Evolutionary conservation across 2,113 vertebrate species (phyloP).

Genomic region (Entelurus aequoreus): DNA sequence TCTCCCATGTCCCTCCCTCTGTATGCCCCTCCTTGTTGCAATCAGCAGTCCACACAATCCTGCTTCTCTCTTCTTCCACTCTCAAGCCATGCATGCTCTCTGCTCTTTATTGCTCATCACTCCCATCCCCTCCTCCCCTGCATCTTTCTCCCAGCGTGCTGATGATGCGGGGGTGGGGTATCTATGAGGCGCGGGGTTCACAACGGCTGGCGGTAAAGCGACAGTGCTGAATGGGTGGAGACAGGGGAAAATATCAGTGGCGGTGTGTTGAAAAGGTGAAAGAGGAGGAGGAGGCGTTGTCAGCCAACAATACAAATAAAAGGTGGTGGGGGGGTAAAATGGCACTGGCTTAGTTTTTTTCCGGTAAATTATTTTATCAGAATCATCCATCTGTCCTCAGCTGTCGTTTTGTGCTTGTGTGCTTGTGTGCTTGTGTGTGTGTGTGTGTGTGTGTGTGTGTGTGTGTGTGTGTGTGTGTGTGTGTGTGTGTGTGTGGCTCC

Average conservation of each 20-base stretch:
- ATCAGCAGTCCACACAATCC: slow-evolving; percentile 38
- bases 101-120: slow-evolving; percentile 61
- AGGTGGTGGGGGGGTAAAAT: not conserved
- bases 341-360: slow-evolving; percentile 2
- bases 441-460: slow-evolving; percentile 18
- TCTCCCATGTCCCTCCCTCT: slow-evolving; percentile 42
- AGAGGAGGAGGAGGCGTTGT: not conserved
- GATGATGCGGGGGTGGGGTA: slow-evolving; percentile 17
- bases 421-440: slow-evolving; percentile 7
- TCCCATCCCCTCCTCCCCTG: slow-evolving; percentile 43
- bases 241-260: slow-evolving; percentile 19
- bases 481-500: slow-evolving; percentile 18
- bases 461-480: slow-evolving; percentile 16
- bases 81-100: slow-evolving; percentile 50
- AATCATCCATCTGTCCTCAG: slow-evolving; percentile 30
- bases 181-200: slow-evolving; percentile 17
- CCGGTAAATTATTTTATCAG: slow-evolving; percentile 11
- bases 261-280: slow-evolving; percentile 24
- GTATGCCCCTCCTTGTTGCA: slow-evolving; percentile 53
- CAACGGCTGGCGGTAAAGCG: slow-evolving; percentile 44
- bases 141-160: slow-evolving; percentile 32
- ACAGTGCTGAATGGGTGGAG: slow-evolving; percentile 35
- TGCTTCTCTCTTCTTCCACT: slow-evolving; percentile 30
- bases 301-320: slow-evolving; percentile 1
- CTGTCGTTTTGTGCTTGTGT: slow-evolving; percentile 4